Evolutionary conservation across 1,140 invertebrate species (phyloP).

Genomic region (Babylonia areolata): DNA sequence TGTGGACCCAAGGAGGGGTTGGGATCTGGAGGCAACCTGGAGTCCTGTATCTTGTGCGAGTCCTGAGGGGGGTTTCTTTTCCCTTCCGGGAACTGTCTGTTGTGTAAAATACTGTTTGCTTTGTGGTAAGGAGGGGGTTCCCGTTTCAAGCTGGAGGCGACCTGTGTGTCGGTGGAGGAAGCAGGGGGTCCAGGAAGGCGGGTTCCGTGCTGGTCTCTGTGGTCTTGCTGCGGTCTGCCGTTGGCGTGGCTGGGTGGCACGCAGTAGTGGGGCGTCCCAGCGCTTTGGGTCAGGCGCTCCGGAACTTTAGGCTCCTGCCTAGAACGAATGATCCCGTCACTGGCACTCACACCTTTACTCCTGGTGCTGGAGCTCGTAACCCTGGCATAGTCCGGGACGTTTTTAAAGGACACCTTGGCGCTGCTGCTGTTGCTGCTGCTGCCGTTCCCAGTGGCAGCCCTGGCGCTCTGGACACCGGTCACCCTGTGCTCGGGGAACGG

Average conservation of each 20-base stretch:
- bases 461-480: not conserved
- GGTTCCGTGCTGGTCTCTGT: not conserved
- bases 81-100: not conserved
- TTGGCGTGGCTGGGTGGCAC: not conserved
- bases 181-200: not conserved
- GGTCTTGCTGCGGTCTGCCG: not conserved
- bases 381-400: constrained; percentile 5
- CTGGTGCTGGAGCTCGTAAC: not conserved
- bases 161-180: not conserved
- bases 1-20: not conserved
- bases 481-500: not conserved
- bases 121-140: constrained; percentile 28
- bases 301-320: not conserved
- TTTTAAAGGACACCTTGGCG: not conserved
- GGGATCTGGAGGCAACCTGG: not conserved
- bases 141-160: not conserved
- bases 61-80: not conserved
- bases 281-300: constrained; percentile 4
- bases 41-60: not conserved
- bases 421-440: too few species aligned
- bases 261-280: not conserved
- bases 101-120: not conserved
- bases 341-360: not conserved
- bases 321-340: not conserved
- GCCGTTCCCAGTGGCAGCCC: not conserved